Evolutionary conservation across 2,888 invertebrate genomes (phyloP).

Genomic region (Polymixis lichenea): DNA sequence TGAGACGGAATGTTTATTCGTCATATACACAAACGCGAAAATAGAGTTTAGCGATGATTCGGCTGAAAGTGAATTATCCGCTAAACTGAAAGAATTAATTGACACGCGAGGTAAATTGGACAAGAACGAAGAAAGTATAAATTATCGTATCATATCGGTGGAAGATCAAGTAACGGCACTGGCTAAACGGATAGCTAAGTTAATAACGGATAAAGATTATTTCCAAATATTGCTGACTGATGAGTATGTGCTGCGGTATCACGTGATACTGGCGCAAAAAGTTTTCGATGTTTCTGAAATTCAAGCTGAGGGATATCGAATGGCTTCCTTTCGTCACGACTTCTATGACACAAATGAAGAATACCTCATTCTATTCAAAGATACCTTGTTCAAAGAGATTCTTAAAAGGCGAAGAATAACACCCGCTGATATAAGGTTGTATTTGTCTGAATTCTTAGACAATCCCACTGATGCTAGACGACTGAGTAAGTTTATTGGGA

Average conservation of each 20-base stretch:
- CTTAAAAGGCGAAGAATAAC: background rate
- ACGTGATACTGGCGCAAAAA: constrained; percentile 40
- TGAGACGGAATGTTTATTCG: constrained; percentile 3
- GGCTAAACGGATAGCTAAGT: constrained; percentile 17
- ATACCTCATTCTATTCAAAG: constrained; percentile 32
- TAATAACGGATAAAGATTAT: background rate
- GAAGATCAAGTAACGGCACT: constrained; percentile 34
- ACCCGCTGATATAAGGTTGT: background rate
- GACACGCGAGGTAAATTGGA: no score
- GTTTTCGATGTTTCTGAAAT: constrained; percentile 42
- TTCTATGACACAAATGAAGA: constrained; percentile 39
- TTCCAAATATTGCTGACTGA: constrained; percentile 32
- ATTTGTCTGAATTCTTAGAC: background rate
- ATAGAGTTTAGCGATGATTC: background rate
- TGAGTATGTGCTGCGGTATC: constrained; percentile 36
- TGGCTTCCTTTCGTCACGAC: constrained; percentile 22
- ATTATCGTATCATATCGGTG: background rate
- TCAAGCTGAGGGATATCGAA: constrained; percentile 25
- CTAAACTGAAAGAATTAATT: background rate
- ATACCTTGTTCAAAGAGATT: constrained; percentile 27
- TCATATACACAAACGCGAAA: background rate
- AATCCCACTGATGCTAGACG: constrained; percentile 1
- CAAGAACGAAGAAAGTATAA: background rate
- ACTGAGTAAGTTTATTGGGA: constrained; percentile 45
- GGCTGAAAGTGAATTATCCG: background rate